A percentile compares a stretch with the other conserved stretches of the same genome.
Evolutionary conservation across 2,888 invertebrate genomes (phyloP).

Genomic region (Thecocarcelia acutangulata): DNA sequence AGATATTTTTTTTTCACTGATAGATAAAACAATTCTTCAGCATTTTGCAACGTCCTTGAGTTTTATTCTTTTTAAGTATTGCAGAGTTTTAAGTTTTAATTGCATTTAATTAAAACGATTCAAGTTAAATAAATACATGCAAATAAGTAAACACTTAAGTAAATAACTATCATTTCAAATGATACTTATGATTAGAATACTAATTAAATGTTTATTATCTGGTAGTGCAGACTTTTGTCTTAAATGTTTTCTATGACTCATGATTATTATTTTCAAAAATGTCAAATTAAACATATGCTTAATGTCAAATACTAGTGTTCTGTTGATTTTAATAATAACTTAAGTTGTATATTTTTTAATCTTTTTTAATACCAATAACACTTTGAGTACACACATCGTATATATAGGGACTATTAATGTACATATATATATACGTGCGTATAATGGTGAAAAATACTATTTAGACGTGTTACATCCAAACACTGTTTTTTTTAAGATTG

Average conservation of each 20-base stretch:
- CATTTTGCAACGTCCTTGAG: conserved; percentile 51
- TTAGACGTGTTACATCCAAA: too few relatives aligned
- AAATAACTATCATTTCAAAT: conserved; percentile 44
- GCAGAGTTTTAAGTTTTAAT: conserved; percentile 34
- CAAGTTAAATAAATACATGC: conserved; percentile 23
- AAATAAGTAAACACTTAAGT: conserved; percentile 38
- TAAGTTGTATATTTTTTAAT: neutral
- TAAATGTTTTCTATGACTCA: conserved; percentile 34
- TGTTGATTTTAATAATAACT: neutral
- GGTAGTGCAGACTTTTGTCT: conserved; percentile 21
- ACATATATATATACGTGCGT: too few relatives aligned
- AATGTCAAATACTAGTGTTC: conserved; percentile 10
- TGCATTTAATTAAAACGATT: conserved; percentile 39
- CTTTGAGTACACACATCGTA: too few relatives aligned
- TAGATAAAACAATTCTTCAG: conserved; percentile 16
- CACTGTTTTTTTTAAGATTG: too few relatives aligned
- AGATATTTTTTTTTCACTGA: conserved; percentile 8
- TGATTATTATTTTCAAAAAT: conserved; percentile 22
- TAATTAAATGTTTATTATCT: conserved; percentile 23
- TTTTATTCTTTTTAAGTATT: neutral
- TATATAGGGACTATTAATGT: too few relatives aligned
- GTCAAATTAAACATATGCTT: conserved; percentile 19
- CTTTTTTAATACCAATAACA: neutral
- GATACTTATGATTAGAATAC: conserved; percentile 52
- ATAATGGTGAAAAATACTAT: too few relatives aligned